phyloP scores from a whole-genome alignment of 2,113 vertebrate species.

The Aptenodytes forsteri region DNA sequence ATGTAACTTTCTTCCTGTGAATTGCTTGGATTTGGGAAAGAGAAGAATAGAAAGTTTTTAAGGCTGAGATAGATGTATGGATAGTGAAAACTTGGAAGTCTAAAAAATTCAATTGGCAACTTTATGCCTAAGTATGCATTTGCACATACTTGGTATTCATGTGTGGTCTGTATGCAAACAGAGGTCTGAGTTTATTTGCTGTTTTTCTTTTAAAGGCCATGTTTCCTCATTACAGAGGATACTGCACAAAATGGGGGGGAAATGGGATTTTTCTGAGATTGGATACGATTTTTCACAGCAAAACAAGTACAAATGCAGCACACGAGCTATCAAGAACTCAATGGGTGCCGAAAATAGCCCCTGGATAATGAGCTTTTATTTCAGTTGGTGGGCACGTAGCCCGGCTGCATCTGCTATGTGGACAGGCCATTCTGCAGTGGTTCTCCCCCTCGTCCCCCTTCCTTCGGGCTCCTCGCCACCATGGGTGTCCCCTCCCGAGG shows the following conservation, averaged over 20 bases:
- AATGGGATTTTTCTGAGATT: background rate
- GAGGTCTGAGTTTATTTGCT: background rate
- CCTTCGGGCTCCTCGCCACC: background rate
- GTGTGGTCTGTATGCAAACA: background rate
- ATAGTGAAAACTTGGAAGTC: background rate
- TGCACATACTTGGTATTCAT: background rate
- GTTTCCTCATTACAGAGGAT: background rate
- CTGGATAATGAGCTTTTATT: background rate
- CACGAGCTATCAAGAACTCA: background rate
- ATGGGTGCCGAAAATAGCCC: background rate
- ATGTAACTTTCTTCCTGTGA: background rate
- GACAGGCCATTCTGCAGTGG: fast-evolving
- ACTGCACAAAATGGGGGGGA: background rate
- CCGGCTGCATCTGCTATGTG: background rate
- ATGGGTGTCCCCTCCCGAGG: fast-evolving
- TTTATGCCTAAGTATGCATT: background rate
- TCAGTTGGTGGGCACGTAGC: background rate
- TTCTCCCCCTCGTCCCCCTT: fast-evolving
- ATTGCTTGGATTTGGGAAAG: background rate
- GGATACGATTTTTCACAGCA: background rate
- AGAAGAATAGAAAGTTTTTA: background rate
- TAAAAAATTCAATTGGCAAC: background rate
- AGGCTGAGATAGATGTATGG: background rate
- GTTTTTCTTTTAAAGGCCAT: background rate
- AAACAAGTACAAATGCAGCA: background rate